Evolutionary conservation across 2,888 invertebrate species (phyloP).

Genomic region (Argyresthia goedartella): DNA sequence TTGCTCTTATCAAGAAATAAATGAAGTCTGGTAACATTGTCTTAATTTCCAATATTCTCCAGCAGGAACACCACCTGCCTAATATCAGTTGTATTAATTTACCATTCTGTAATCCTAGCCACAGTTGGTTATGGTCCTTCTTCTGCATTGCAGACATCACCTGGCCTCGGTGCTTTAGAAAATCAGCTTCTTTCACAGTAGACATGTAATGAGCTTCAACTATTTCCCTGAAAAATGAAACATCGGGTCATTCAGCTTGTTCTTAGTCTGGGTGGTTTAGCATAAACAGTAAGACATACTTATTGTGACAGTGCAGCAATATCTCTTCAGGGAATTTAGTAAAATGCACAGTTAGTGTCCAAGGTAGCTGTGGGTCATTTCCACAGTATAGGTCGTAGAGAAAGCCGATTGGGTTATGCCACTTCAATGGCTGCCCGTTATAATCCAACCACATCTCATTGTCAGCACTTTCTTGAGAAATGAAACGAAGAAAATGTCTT

Average conservation of each 20-base stretch:
- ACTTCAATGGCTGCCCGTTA: conserved; percentile 91
- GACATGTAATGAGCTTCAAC: conserved; percentile 96
- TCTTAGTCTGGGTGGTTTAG: neutral
- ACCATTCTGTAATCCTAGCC: conserved; percentile 95
- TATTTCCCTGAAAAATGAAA: conserved; percentile 75
- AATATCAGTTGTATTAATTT: conserved; percentile 12
- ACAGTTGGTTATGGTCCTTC: conserved; percentile 96
- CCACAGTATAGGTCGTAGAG: conserved; percentile 85
- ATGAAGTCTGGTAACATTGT: no score
- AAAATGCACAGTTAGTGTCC: conserved; percentile 95
- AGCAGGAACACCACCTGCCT: no score
- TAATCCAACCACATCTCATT: conserved; percentile 96
- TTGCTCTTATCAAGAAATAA: no score
- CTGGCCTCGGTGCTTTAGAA: conserved; percentile 94
- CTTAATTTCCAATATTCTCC: no score
- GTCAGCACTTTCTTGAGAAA: conserved; percentile 84
- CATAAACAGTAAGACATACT: conserved; percentile 56
- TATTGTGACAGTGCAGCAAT: conserved; percentile 87
- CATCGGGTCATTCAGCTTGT: neutral
- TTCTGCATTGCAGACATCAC: conserved; percentile 93
- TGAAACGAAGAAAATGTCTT: conserved; percentile 87
- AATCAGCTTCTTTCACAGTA: conserved; percentile 97
- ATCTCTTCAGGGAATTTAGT: conserved; percentile 93
- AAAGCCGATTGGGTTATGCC: conserved; percentile 91
- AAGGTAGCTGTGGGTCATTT: conserved; percentile 84